Percentiles rank a stretch among this genome's conserved stretches.
phyloP scores from a whole-genome alignment of 2,888 invertebrate genomes.

The Plutella xylostella region DNA sequence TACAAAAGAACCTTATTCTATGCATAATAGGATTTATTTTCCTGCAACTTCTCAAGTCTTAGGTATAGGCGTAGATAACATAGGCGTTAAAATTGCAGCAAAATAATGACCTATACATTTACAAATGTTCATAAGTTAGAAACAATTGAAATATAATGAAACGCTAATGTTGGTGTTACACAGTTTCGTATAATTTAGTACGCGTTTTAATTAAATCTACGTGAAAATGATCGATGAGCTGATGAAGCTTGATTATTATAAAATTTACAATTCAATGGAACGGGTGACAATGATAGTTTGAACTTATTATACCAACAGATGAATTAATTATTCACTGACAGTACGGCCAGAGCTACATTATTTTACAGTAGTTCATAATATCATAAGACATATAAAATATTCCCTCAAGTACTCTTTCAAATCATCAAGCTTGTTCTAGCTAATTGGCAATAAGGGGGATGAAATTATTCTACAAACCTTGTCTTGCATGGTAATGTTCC shows the following conservation, averaged over 20 bases:
- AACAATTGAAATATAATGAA: constrained; percentile 13
- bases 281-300: constrained; percentile 48
- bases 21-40: not conserved
- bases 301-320: no score
- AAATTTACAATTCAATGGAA: constrained; percentile 48
- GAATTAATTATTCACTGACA: no score
- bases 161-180: constrained; percentile 41
- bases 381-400: no score
- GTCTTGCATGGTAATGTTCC: no score
- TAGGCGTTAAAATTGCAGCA: constrained; percentile 1
- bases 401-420: no score
- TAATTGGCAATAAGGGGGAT: no score
- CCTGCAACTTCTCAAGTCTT: not conserved
- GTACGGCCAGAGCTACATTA: no score
- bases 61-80: not conserved
- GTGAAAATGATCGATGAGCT: constrained; percentile 2
- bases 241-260: constrained; percentile 11
- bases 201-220: constrained; percentile 2
- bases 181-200: constrained; percentile 17
- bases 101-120: not conserved
- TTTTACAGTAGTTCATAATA: no score
- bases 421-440: no score
- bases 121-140: not conserved
- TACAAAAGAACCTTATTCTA: constrained; percentile 7
- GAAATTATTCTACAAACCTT: no score